These are phyloP conservation scores for Salvelinus sp. DNA, from an alignment of 2,113 vertebrate genomes.

Conservation along the genomic window DNA sequence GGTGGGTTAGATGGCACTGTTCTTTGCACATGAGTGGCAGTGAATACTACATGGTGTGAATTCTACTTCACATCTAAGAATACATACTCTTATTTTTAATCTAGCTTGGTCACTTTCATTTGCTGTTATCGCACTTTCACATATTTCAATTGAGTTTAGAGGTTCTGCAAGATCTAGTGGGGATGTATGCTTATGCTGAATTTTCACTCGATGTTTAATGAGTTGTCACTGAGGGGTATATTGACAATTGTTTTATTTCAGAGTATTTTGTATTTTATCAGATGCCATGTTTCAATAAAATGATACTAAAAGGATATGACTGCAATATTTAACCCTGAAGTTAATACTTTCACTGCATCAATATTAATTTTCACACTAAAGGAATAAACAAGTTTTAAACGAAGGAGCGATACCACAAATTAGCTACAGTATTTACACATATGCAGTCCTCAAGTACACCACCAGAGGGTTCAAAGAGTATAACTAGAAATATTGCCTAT, in stretches of 20 bases:
- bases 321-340: background rate
- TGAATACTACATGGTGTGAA: background rate
- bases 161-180: no score
- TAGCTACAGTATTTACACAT: no score
- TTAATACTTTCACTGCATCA: no score
- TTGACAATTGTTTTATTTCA: background rate
- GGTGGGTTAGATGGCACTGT: constrained; percentile 42
- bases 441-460: background rate
- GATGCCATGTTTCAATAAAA: constrained; percentile 63
- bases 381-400: no score
- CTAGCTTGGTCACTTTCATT: no score
- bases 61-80: background rate
- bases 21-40: constrained; percentile 23
- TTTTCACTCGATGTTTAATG: background rate
- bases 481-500: background rate
- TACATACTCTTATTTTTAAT: no score
- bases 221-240: background rate
- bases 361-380: no score
- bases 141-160: no score
- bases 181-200: background rate
- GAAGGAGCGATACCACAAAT: no score
- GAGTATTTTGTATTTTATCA: constrained; percentile 46
- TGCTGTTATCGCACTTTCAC: no score
- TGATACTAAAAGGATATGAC: constrained; percentile 11
- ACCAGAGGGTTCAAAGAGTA: background rate